Conservation (phyloP, 1,140 invertebrate genomes). For the Diachasmimorpha longicaudata region DNA sequence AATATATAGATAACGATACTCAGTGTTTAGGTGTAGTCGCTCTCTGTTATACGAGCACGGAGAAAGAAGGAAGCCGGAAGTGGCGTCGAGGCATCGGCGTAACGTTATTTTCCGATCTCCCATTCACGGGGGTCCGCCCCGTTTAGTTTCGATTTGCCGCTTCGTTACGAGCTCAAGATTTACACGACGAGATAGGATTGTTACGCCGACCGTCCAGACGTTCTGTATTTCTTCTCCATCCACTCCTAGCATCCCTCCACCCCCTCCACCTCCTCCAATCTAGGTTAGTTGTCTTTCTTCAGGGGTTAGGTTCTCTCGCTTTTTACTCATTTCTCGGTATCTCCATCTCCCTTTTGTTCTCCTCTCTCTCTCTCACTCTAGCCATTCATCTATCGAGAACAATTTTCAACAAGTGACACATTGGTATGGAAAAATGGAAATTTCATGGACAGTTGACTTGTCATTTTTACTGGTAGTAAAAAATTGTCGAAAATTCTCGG, state of each 20-base stretch:
- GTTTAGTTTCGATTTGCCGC: constrained; percentile 36
- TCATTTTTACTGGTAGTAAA: too few relatives aligned
- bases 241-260: neutral
- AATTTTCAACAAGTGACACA: neutral
- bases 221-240: constrained; percentile 27
- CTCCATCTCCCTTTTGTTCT: constrained; percentile 14
- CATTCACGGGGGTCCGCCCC: constrained; percentile 27
- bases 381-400: neutral
- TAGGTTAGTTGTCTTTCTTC: neutral
- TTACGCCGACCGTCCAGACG: constrained; percentile 36
- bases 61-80: constrained; percentile 24
- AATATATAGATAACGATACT: too few relatives aligned
- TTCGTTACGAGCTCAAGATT: constrained; percentile 33
- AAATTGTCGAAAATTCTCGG: too few relatives aligned
- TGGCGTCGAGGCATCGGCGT: constrained; percentile 25
- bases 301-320: neutral
- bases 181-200: constrained; percentile 31
- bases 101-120: constrained; percentile 32
- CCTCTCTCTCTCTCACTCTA: neutral
- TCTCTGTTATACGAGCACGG: neutral
- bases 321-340: constrained; percentile 7
- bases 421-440: neutral
- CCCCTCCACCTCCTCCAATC: neutral
- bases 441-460: neutral
- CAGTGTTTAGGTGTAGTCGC: neutral